These are phyloP conservation scores for Drosophila buzzatii DNA, from an alignment of 2,888 invertebrate genomes.

Conservation along the genomic window DNA sequence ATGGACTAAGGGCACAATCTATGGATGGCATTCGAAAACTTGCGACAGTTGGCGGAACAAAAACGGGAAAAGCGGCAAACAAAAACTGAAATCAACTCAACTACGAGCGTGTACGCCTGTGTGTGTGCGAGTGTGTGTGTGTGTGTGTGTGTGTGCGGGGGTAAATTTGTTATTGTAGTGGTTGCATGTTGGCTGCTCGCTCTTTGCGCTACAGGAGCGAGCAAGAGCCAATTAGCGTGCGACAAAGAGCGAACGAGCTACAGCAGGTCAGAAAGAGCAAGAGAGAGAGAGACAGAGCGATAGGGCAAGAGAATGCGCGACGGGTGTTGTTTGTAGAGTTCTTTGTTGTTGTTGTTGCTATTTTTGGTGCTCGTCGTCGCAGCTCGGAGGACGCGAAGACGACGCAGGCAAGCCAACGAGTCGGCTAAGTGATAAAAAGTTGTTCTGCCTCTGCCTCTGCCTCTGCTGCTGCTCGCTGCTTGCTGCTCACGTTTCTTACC, in stretches of 20 bases:
- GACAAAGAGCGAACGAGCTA: slow-evolving; percentile 18
- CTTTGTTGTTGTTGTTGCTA: slow-evolving; percentile 1
- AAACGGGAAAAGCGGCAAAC: slow-evolving; percentile 75
- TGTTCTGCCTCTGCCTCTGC: slow-evolving; percentile 7
- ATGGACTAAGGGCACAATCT: slow-evolving; percentile 51
- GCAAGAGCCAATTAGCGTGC: slow-evolving; percentile 37
- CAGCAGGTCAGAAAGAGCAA: slow-evolving; percentile 16
- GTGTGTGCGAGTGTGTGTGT: slow-evolving; percentile 29
- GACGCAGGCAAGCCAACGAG: slow-evolving; percentile 63
- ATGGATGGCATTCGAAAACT: slow-evolving; percentile 74
- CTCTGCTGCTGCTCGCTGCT: slow-evolving; percentile 1
- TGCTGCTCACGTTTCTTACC: slow-evolving; percentile 17
- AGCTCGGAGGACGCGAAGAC: slow-evolving; percentile 61
- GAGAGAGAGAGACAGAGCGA: slow-evolving; percentile 18
- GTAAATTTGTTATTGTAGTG: slow-evolving; percentile 68
- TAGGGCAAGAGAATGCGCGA: neutral
- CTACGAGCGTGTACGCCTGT: slow-evolving; percentile 12
- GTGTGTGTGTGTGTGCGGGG: slow-evolving; percentile 35
- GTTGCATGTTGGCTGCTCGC: slow-evolving; percentile 58
- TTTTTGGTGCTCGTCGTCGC: slow-evolving; percentile 19
- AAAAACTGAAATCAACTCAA: slow-evolving; percentile 54
- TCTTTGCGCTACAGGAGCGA: slow-evolving; percentile 34
- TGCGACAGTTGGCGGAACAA: slow-evolving; percentile 76
- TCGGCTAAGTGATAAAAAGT: slow-evolving; percentile 75
- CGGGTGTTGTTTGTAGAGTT: slow-evolving; percentile 11